Evolutionary conservation across 2,113 vertebrate genomes (phyloP), one percentile per base, ranked within the genome.

Genomic region (Pseudorasbora parva): DNA sequence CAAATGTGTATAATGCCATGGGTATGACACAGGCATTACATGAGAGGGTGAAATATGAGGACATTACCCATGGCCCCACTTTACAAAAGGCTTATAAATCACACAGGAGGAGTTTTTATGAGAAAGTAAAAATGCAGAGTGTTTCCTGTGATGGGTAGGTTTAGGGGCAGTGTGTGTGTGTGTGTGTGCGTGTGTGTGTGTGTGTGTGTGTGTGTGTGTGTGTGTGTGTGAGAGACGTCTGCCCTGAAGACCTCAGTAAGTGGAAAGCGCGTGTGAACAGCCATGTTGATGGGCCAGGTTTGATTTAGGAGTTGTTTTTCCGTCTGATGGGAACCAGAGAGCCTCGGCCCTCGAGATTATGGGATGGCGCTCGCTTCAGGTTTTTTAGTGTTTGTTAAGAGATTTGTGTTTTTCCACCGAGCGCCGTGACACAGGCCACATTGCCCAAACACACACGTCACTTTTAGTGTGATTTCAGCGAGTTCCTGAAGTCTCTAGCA

Each of bases 221-320:
- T 45, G 45, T 47, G 2, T 47, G 45, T 30, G 30, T 56, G 21
- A n/a, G n/a, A n/a, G 45, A 85, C 30, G 57, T 75, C 30, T 33
- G 25, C 72, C 87, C 79, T 75, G 57, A 78, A 88, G 86, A 87
- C 85, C 88, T 85, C 86, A 51, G 80, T 87, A 88, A 86, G 49
- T 37, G 49, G 49, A 56, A 11, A 12, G 89, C 85, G 83, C 33
- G 83, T 72, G 41, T 82, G 87, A 83, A 33, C 88, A 92, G 92
- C 87, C 91, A 89, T 90, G 87, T 87, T 15, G 88, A 91, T 87
- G 86, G 71, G 91, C 90, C 91, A 85, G 54, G 43, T 89, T 84
- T 94, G 93, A 94, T 94, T 94, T 94, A 94, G 90, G 89, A 89
- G 88, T 91, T 93, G 93, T 91, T 90, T 92, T 93, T 92, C 89